These are phyloP conservation scores for Galerucella nymphaeae DNA, from an alignment of 2,888 invertebrate species.

Conservation along the genomic window DNA sequence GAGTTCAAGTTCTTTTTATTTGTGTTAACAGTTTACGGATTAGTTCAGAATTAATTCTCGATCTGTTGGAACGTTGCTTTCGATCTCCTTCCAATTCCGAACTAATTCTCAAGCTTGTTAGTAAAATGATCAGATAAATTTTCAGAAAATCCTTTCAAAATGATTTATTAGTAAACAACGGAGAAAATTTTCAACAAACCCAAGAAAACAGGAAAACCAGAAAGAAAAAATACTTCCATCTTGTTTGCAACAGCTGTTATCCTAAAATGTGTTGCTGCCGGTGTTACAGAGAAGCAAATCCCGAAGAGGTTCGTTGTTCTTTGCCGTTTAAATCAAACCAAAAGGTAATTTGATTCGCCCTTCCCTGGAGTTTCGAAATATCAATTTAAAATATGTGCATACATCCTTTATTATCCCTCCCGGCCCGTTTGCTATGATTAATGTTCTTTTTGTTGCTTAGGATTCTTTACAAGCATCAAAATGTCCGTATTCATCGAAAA, in stretches of 20 bases:
- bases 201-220: conserved; percentile 3
- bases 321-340: not conserved
- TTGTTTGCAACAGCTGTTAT: conserved; percentile 32
- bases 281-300: conserved; percentile 4
- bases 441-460: not conserved
- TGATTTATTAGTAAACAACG: not conserved
- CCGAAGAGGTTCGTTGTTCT: not conserved
- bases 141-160: not conserved
- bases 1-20: too few relatives aligned
- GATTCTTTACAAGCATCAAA: not conserved
- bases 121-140: not conserved
- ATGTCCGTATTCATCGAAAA: not conserved
- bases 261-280: conserved; percentile 21
- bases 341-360: not conserved
- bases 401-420: too few relatives aligned
- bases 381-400: too few relatives aligned
- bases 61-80: too few relatives aligned
- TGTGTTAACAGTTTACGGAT: too few relatives aligned
- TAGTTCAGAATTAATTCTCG: too few relatives aligned
- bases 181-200: conserved; percentile 1
- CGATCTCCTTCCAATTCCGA: too few relatives aligned
- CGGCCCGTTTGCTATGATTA: too few relatives aligned
- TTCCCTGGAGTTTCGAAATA: too few relatives aligned
- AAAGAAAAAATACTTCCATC: conserved; percentile 31
- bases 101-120: too few relatives aligned